A percentile compares a stretch with the other conserved stretches of the same genome.
These are phyloP conservation scores for Myotis vivesi DNA, from an alignment of 2,797 vertebrate species.

Conservation along the genomic window DNA sequence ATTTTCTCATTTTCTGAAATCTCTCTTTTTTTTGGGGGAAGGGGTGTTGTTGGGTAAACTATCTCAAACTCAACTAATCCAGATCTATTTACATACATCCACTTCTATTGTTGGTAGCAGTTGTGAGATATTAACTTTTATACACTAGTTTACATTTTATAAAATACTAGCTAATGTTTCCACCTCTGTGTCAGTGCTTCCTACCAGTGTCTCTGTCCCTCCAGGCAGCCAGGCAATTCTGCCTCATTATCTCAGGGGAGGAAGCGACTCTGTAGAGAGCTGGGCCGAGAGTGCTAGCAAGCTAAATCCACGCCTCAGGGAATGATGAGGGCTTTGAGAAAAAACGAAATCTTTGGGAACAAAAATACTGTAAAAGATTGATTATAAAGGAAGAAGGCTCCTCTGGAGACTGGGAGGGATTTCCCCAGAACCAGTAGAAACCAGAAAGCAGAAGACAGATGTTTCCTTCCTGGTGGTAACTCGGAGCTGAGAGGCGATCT, in stretches of 20 bases:
- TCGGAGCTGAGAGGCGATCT: background rate
- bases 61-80: background rate
- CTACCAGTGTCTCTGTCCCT: background rate
- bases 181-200: background rate
- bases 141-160: constrained; percentile 43
- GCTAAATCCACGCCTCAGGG: background rate
- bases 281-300: fast-evolving
- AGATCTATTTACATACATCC: background rate
- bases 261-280: background rate
- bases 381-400: background rate
- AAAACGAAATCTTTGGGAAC: background rate
- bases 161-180: constrained; percentile 45
- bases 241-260: background rate
- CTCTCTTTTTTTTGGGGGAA: background rate
- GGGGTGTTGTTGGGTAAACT: background rate
- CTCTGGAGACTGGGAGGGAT: background rate
- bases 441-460: background rate
- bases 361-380: background rate
- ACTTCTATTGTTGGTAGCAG: background rate
- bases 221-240: background rate
- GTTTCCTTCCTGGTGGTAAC: background rate
- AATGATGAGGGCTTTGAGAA: background rate
- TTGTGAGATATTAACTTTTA: constrained; percentile 16
- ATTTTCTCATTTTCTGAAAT: background rate
- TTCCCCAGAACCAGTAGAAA: background rate